Conservation (phyloP, 2,888 invertebrate species). For the Ophonus ardosiacus region DNA sequence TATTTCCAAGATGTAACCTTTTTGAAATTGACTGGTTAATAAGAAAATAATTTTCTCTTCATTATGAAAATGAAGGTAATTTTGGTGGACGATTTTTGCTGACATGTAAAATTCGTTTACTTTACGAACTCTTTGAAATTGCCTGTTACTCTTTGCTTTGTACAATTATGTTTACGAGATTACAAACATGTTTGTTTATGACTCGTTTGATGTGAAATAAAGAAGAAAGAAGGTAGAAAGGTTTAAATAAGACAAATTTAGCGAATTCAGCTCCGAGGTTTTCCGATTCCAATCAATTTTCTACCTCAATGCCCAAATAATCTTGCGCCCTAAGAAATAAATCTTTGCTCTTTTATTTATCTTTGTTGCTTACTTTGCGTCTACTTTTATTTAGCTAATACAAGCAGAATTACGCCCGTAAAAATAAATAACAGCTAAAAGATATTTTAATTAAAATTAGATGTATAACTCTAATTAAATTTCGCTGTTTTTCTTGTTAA, state of each 20-base stretch:
- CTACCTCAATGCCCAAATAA: conserved; percentile 27
- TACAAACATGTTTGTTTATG: conserved; percentile 17
- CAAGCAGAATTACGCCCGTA: conserved; percentile 17
- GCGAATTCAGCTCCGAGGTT: conserved; percentile 26
- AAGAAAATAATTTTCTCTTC: neutral
- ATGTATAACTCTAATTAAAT: neutral
- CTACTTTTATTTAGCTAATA: conserved; percentile 36
- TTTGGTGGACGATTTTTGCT: neutral
- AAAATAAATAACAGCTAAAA: conserved; percentile 17
- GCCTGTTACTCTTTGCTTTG: neutral
- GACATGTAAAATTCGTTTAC: neutral
- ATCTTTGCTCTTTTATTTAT: conserved; percentile 30
- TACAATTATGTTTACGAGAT: neutral
- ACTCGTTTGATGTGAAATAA: conserved; percentile 1
- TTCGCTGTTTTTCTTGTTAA: neutral
- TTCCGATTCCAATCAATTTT: conserved; percentile 32
- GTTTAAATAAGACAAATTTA: conserved; percentile 31
- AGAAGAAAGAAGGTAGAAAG: conserved; percentile 29
- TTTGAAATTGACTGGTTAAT: neutral
- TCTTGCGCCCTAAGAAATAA: conserved; percentile 34
- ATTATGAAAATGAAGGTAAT: neutral
- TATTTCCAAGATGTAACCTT: neutral
- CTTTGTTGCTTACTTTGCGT: conserved; percentile 24
- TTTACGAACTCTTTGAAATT: neutral
- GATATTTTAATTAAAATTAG: conserved; percentile 26